Percentiles rank a stretch among this genome's conserved stretches.
These are phyloP conservation scores for Tinea pellionella DNA, from an alignment of 2,888 invertebrate species.

Conservation along the genomic window DNA sequence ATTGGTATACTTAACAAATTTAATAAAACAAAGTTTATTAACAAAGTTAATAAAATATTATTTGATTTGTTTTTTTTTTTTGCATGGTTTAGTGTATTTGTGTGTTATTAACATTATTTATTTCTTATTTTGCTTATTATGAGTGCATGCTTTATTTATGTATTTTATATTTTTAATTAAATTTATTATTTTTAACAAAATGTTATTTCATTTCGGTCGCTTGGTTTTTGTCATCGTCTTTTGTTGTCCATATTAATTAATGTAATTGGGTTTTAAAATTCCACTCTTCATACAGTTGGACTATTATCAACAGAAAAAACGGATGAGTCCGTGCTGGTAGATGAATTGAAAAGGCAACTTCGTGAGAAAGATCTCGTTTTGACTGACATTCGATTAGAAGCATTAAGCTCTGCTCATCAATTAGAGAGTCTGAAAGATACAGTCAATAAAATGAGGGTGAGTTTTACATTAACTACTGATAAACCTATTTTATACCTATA, in stretches of 20 bases:
- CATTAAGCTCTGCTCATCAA: slow-evolving; percentile 96
- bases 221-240: not conserved
- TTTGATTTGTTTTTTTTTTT: not conserved
- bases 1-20: no score
- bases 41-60: no score
- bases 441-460: slow-evolving; percentile 95
- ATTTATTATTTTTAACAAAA: not conserved
- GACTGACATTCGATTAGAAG: slow-evolving; percentile 96
- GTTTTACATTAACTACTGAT: slow-evolving; percentile 24
- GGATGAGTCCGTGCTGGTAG: slow-evolving; percentile 66
- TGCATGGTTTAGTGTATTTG: not conserved
- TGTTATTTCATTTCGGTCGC: not conserved
- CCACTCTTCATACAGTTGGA: not conserved
- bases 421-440: slow-evolving; percentile 96
- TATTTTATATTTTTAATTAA: not conserved
- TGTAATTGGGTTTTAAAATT: not conserved
- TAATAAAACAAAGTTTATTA: no score
- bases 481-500: not conserved
- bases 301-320: slow-evolving; percentile 47
- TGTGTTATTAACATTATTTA: not conserved
- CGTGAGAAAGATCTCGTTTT: slow-evolving; percentile 96
- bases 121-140: not conserved
- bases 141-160: not conserved
- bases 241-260: not conserved
- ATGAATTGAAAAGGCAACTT: slow-evolving; percentile 91